A percentile compares a stretch with the other conserved stretches of the same genome.
phyloP scores from a whole-genome alignment of 1,140 invertebrate species.

The Drosophila sturtevanti region DNA sequence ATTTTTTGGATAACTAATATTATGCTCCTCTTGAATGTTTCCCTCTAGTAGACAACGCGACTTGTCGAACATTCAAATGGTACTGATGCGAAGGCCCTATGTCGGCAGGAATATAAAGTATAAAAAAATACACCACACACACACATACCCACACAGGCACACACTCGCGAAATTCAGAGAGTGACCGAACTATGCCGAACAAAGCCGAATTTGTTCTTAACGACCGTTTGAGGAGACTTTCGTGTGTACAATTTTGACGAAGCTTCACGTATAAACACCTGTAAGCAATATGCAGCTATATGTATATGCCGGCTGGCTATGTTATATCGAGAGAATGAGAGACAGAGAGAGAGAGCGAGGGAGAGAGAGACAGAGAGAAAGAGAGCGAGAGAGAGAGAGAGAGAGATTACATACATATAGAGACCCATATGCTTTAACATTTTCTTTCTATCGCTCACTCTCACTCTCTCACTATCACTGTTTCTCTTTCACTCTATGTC shows the following conservation, averaged over 20 bases:
- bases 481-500: background rate
- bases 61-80: constrained; percentile 59
- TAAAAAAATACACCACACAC: background rate
- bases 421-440: background rate
- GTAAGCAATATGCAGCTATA: constrained; percentile 52
- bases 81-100: constrained; percentile 61
- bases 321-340: constrained; percentile 12
- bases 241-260: background rate
- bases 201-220: background rate
- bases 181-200: background rate
- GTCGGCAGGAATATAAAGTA: constrained; percentile 63
- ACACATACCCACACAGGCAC: background rate
- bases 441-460: background rate
- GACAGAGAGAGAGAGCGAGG: too few relatives aligned
- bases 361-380: too few relatives aligned
- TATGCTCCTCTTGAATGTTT: constrained; percentile 1
- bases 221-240: background rate
- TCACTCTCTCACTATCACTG: background rate
- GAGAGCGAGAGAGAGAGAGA: too few relatives aligned
- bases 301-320: constrained; percentile 43
- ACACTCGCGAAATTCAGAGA: constrained; percentile 24
- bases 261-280: constrained; percentile 60
- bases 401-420: constrained; percentile 7
- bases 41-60: constrained; percentile 56
- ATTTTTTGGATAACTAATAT: background rate